Evolutionary conservation across 2,888 invertebrate genomes (phyloP).

Genomic region (Drosophila paracracens): DNA sequence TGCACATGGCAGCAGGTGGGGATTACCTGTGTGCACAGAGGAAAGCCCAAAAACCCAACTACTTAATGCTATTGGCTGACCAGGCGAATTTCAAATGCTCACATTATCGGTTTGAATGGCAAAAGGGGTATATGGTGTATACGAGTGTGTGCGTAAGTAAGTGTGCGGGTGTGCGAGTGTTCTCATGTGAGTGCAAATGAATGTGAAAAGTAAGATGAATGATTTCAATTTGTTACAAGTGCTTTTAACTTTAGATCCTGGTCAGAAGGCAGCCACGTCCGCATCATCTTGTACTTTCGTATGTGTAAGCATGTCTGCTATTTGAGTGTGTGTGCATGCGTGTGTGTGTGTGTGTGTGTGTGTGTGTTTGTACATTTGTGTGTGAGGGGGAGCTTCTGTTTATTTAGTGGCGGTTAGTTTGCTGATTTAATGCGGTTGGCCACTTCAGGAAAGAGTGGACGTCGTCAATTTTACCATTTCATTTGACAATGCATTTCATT

Average conservation of each 20-base stretch:
- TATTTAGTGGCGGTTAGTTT: slow-evolving; percentile 79
- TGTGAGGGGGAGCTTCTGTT: slow-evolving; percentile 39
- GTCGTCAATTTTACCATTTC: slow-evolving; percentile 82
- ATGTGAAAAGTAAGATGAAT: slow-evolving; percentile 80
- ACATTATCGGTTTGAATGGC: slow-evolving; percentile 42
- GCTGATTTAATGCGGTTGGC: slow-evolving; percentile 78
- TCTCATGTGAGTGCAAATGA: slow-evolving; percentile 64
- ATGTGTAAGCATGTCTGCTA: slow-evolving; percentile 5
- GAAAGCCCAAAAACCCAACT: slow-evolving; percentile 47
- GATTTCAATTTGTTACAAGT: slow-evolving; percentile 82
- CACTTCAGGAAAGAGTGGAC: slow-evolving; percentile 76
- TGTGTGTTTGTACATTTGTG: slow-evolving; percentile 17
- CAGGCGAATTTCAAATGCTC: slow-evolving; percentile 57
- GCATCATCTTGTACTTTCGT: slow-evolving; percentile 37
- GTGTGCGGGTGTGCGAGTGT: slow-evolving; percentile 16
- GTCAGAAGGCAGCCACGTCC: slow-evolving; percentile 40
- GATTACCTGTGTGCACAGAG: slow-evolving; percentile 35
- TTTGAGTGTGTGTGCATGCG: background rate
- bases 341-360: slow-evolving; percentile 22
- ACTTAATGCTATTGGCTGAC: slow-evolving; percentile 63
- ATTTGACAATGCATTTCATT: slow-evolving; percentile 82
- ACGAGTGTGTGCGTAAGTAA: background rate
- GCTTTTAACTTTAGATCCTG: slow-evolving; percentile 78
- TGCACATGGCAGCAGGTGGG: slow-evolving; percentile 7
- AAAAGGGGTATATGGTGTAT: slow-evolving; percentile 9